phyloP scores from a whole-genome alignment of 2,888 invertebrate genomes.

The Laothoe populi region DNA sequence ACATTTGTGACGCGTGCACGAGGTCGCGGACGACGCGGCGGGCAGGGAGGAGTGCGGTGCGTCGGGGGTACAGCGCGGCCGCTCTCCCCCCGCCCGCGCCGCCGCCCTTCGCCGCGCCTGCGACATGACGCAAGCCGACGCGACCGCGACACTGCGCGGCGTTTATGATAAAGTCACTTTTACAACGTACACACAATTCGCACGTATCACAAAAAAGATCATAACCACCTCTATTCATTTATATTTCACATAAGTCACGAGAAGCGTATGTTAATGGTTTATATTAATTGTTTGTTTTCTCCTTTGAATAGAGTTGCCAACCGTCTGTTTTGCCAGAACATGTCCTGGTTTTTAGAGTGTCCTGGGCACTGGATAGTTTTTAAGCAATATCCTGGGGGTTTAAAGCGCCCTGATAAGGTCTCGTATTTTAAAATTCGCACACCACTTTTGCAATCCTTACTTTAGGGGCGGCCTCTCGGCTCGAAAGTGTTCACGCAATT shows the following conservation, averaged over 20 bases:
- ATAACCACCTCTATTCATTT: background rate
- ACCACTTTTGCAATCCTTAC: too few species aligned
- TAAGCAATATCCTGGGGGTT: too few species aligned
- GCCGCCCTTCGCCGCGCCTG: constrained; percentile 33
- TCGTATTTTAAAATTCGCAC: too few species aligned
- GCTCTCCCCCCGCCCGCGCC: constrained; percentile 34
- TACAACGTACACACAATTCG: constrained; percentile 16
- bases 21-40: constrained; percentile 35
- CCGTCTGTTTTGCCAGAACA: too few species aligned
- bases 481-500: too few species aligned
- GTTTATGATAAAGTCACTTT: constrained; percentile 34
- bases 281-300: too few species aligned
- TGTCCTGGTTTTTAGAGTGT: too few species aligned
- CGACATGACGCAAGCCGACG: constrained; percentile 59
- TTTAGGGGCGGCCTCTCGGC: too few species aligned
- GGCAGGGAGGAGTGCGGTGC: constrained; percentile 53
- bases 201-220: constrained; percentile 13
- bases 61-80: constrained; percentile 49
- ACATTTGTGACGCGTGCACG: constrained; percentile 23
- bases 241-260: background rate
- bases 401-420: too few species aligned
- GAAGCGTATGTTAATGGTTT: too few species aligned
- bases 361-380: too few species aligned
- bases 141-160: constrained; percentile 25
- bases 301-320: too few species aligned